Conservation (phyloP, 2,797 vertebrate species). For the Columba guinea region DNA sequence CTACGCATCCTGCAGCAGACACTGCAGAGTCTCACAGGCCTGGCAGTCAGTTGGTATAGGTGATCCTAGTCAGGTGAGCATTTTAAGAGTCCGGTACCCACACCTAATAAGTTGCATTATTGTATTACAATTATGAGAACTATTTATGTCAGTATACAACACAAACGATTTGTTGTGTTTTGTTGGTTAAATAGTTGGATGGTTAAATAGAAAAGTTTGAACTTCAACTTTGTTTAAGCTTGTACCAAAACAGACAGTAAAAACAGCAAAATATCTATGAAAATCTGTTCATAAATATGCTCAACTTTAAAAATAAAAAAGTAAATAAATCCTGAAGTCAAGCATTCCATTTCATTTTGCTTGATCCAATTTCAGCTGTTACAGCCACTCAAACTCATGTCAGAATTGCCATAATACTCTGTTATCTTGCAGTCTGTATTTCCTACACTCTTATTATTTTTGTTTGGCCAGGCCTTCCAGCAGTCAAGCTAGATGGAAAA, state of each 20-base stretch:
- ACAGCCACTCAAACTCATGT: background rate
- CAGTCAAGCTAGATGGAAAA: background rate
- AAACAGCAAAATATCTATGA: background rate
- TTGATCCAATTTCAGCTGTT: background rate
- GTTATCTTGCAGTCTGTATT: background rate
- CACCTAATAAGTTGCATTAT: background rate
- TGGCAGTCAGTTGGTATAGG: background rate
- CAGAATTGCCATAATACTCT: background rate
- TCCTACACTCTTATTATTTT: background rate
- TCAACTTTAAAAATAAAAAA: background rate
- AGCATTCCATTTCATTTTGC: background rate
- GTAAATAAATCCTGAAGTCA: background rate
- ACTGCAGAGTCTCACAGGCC: accelerated
- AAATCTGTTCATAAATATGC: background rate
- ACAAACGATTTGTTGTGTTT: background rate
- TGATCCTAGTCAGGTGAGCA: background rate
- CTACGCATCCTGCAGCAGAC: background rate
- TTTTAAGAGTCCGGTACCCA: background rate
- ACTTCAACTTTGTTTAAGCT: background rate
- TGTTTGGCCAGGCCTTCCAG: background rate
- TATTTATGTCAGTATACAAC: background rate
- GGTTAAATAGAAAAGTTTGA: background rate
- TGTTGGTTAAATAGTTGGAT: too few species aligned
- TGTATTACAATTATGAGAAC: background rate
- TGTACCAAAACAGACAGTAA: background rate